Evolutionary conservation across 1,140 invertebrate species (phyloP).

Genomic region (Pogonognathellus flavescens): DNA sequence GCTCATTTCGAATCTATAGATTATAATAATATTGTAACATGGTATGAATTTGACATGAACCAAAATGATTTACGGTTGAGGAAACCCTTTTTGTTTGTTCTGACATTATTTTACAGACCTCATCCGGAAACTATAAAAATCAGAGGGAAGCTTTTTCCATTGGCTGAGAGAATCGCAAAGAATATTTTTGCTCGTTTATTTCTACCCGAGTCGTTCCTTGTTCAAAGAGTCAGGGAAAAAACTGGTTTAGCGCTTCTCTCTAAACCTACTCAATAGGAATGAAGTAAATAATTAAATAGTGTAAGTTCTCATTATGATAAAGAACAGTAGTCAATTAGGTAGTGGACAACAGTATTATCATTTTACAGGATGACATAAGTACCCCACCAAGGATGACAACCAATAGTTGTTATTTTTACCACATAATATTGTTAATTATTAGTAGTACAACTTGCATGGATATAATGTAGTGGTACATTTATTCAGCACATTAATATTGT

Average conservation of each 20-base stretch:
- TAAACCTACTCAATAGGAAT: constrained; percentile 50
- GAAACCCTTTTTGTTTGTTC: constrained; percentile 46
- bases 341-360: neutral
- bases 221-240: constrained; percentile 59
- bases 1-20: too few relatives aligned
- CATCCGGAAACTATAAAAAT: constrained; percentile 67
- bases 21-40: too few relatives aligned
- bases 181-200: constrained; percentile 66
- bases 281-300: neutral
- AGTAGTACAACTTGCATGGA: too few relatives aligned
- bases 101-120: constrained; percentile 59
- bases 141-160: constrained; percentile 64
- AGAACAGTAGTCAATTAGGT: neutral
- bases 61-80: neutral
- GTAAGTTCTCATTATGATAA: neutral
- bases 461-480: too few relatives aligned
- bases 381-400: neutral
- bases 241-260: constrained; percentile 60
- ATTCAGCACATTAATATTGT: too few relatives aligned
- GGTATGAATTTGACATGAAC: too few relatives aligned
- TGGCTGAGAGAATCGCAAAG: constrained; percentile 63
- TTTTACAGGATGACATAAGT: neutral
- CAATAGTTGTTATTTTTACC: too few relatives aligned
- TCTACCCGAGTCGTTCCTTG: constrained; percentile 62
- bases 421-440: too few relatives aligned